Evolutionary conservation across 2,888 invertebrate species (phyloP), one percentile per base, ranked within the genome.

Genomic region (Pharmacophagus antenor): DNA sequence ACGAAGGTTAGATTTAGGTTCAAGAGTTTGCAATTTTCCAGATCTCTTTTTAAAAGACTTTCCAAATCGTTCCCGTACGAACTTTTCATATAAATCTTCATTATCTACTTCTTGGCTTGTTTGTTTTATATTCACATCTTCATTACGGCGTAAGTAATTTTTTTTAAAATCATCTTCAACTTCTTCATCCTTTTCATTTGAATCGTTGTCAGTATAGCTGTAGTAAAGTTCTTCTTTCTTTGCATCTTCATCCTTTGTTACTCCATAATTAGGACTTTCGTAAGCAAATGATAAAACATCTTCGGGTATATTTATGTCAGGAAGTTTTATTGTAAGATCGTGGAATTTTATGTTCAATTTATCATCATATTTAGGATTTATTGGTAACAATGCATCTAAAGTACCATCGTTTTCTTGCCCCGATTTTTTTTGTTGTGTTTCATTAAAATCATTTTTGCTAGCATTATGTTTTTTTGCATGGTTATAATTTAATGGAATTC

Each of bases 221-320:
- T 74, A 70, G 58, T 76, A 79, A 60, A 70, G 74, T 54, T 67
- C 70, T 49, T 61, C 66, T 66, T 67, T 74, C 49, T 65, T 59
- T 48, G 22, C 23, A 20, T 51, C 23, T 17, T 69, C 58, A 31
- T 66, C 55, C 18, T 74, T 70, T 41, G 74, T 71, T 23, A 72
- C 67, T 61, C 69, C 66, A 60, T 74, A 74, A 4, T 70, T 65
- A 12, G 78, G 74, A 55, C 72, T 71, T 60, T 82, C 77, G 66
- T 77, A 74, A 1, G 79, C 67, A 62, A 82, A 86, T 44, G 79
- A 70, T 70, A 91, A 79, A 68, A 91, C 79, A 62, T 87, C 85
- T n/a, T 91, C 84, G 1, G 91, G 91, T 62, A 91, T 69, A 70
- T 85, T 85, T 62, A 91, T 90, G 71, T 89, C 90, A 4, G 91